Percentiles rank a stretch among this genome's conserved stretches.
Evolutionary conservation across 2,797 vertebrate genomes (phyloP).

Genomic region (Helarctos malayanus): DNA sequence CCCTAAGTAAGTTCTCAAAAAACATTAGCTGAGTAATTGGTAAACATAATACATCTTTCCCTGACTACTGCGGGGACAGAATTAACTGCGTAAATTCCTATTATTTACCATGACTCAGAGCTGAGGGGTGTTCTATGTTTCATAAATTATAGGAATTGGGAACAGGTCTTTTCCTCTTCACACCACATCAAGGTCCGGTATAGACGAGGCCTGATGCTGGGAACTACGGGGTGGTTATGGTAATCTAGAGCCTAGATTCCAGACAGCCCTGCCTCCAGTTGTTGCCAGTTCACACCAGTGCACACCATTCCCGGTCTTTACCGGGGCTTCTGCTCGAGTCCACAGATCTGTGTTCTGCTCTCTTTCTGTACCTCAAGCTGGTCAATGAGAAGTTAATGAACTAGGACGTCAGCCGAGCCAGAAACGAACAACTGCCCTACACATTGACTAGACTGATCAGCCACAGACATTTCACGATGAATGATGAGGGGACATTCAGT

Average conservation of each 20-base stretch:
- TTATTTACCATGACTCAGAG: neutral
- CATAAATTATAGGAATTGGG: neutral
- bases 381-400: slow-evolving; percentile 68
- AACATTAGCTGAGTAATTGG: slow-evolving; percentile 12
- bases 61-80: neutral
- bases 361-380: neutral
- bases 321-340: neutral
- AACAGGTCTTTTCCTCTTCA: neutral
- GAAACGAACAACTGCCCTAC: neutral
- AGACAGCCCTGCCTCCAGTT: neutral
- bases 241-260: neutral
- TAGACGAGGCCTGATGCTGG: neutral
- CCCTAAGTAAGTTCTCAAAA: slow-evolving; percentile 6
- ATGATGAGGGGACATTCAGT: neutral
- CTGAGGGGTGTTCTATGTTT: neutral
- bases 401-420: slow-evolving; percentile 53
- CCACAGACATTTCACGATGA: neutral
- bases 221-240: neutral
- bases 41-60: neutral
- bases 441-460: neutral
- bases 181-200: neutral
- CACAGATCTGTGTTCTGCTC: neutral
- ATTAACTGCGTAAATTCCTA: neutral
- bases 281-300: neutral
- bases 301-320: neutral